These are phyloP conservation scores for Pyralis farinalis DNA, from an alignment of 2,888 invertebrate species.

Conservation along the genomic window DNA sequence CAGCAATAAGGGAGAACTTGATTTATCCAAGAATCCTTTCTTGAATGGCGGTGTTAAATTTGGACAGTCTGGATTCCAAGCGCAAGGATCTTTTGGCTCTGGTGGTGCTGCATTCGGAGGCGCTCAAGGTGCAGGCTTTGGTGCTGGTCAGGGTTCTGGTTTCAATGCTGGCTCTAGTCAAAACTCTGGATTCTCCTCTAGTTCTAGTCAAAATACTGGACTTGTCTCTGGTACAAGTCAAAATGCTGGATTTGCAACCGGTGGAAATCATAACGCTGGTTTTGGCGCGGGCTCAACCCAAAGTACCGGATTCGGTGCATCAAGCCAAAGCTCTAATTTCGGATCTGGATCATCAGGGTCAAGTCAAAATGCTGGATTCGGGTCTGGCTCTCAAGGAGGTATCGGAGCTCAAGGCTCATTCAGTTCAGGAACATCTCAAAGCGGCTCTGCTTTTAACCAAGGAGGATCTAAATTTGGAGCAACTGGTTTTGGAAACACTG, in stretches of 20 bases:
- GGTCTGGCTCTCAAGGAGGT: conserved; percentile 6
- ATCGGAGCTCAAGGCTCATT: conserved; percentile 20
- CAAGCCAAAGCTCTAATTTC: conserved; percentile 17
- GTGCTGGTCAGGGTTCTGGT: conserved; percentile 14
- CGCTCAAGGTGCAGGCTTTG: conserved; percentile 7
- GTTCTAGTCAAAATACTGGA: conserved; percentile 3
- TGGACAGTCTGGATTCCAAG: conserved; percentile 27
- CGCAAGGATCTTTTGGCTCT: conserved; percentile 11
- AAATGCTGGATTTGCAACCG: conserved; percentile 7
- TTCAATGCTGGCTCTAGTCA: background rate
- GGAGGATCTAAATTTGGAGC: conserved; percentile 13
- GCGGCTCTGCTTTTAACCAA: background rate
- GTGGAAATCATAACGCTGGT: conserved; percentile 1
- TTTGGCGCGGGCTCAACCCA: conserved; percentile 14
- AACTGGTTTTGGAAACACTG: conserved; percentile 18
- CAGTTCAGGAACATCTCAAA: conserved; percentile 11
- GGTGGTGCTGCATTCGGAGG: background rate
- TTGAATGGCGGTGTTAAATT: conserved; percentile 33
- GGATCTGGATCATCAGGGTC: conserved; percentile 1
- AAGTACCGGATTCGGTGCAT: conserved; percentile 18
- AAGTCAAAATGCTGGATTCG: conserved; percentile 2
- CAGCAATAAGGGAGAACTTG: conserved; percentile 46
- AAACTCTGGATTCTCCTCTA: conserved; percentile 3
- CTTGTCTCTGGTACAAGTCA: conserved; percentile 5
- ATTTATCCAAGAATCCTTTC: conserved; percentile 57